Conservation (phyloP, 2,888 invertebrate genomes). For the Eilema griseolum region DNA sequence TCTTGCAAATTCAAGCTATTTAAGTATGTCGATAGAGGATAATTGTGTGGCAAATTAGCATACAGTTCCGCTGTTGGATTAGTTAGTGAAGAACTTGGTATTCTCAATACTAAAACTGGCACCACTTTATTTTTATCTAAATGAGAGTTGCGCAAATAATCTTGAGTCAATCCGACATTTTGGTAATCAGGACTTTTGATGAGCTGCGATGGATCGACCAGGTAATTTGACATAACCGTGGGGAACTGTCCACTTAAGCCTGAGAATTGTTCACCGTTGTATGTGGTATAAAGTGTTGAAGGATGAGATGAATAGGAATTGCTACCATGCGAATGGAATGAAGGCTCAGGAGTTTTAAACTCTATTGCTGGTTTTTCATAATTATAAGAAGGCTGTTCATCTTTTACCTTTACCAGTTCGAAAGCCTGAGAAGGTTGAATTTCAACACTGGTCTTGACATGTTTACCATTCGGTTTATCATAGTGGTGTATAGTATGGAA, state of each 20-base stretch:
- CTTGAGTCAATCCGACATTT: conserved; percentile 80
- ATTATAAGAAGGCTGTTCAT: conserved; percentile 70
- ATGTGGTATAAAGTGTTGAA: conserved; percentile 80
- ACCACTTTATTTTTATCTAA: conserved; percentile 78
- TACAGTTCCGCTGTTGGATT: conserved; percentile 85
- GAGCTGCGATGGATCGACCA: conserved; percentile 78
- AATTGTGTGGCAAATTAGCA: conserved; percentile 85
- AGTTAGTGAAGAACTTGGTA: conserved; percentile 86
- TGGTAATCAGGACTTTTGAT: conserved; percentile 81
- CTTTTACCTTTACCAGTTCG: conserved; percentile 76
- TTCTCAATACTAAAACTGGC: conserved; percentile 86
- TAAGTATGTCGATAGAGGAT: conserved; percentile 84
- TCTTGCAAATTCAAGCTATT: conserved; percentile 86
- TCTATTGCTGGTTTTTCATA: conserved; percentile 70
- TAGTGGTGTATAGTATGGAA: conserved; percentile 47
- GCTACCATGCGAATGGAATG: conserved; percentile 37
- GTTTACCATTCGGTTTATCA: conserved; percentile 53
- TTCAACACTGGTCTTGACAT: conserved; percentile 77
- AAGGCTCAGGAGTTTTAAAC: conserved; percentile 56
- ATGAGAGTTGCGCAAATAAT: conserved; percentile 75
- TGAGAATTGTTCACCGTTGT: conserved; percentile 80
- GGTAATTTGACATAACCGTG: conserved; percentile 80
- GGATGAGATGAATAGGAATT: conserved; percentile 56
- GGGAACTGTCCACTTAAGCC: conserved; percentile 81
- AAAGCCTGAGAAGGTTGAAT: conserved; percentile 88